Evolutionary conservation across 1,140 invertebrate species (phyloP).

Genomic region (Calephelis virginiensis): DNA sequence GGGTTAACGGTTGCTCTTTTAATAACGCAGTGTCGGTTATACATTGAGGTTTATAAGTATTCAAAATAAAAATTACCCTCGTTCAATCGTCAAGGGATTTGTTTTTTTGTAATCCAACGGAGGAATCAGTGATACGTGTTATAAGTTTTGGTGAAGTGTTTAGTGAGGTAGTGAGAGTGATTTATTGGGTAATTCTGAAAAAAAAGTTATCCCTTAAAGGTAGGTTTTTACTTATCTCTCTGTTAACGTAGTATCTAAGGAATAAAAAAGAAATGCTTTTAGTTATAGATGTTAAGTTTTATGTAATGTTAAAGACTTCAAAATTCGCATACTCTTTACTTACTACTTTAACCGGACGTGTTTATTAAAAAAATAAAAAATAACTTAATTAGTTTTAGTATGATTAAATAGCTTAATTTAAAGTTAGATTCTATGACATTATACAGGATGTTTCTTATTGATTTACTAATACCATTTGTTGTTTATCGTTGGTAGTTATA

Average conservation of each 20-base stretch:
- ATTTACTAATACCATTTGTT: no score
- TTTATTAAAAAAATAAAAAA: no score
- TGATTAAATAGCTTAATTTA: no score
- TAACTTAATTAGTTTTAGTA: no score
- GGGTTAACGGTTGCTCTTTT: neutral
- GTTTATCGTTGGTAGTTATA: no score
- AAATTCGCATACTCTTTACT: no score
- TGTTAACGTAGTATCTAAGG: neutral
- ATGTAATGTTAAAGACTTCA: no score
- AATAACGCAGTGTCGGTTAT: neutral
- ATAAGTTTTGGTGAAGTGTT: conserved; percentile 13
- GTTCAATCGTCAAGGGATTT: neutral
- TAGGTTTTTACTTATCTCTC: conserved; percentile 2
- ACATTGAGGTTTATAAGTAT: neutral
- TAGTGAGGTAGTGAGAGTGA: conserved; percentile 2
- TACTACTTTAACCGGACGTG: no score
- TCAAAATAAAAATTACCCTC: neutral
- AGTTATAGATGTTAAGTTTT: no score
- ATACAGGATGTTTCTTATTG: no score
- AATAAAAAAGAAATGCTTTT: neutral
- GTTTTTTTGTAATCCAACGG: neutral
- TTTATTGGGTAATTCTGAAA: conserved; percentile 2
- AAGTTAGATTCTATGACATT: no score
- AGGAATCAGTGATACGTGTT: conserved; percentile 10
- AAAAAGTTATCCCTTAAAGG: neutral